Evolutionary conservation across 2,888 invertebrate genomes (phyloP).

Genomic region (Cosmopolites sordidus): DNA sequence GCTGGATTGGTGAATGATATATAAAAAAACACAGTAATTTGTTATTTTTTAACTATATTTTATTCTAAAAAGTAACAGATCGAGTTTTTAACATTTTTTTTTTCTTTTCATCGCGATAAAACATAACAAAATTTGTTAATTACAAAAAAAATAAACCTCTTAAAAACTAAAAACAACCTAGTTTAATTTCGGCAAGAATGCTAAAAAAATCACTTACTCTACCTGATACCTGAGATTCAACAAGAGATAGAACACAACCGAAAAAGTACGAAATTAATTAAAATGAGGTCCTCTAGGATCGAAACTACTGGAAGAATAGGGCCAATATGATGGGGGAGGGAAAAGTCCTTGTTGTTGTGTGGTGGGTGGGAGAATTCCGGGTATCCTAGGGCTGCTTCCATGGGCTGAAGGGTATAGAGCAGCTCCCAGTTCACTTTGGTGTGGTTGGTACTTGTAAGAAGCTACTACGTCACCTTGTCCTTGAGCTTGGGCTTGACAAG

Average conservation of each 20-base stretch:
- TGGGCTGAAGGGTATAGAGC: slow-evolving; percentile 45
- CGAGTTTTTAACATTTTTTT: background rate
- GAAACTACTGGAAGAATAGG: slow-evolving; percentile 49
- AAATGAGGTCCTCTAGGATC: slow-evolving; percentile 45
- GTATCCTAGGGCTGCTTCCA: slow-evolving; percentile 46
- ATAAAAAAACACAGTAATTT: background rate
- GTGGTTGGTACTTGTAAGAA: slow-evolving; percentile 49
- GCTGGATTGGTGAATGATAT: slow-evolving; percentile 14
- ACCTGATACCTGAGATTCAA: too few relatives aligned
- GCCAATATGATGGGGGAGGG: slow-evolving; percentile 55
- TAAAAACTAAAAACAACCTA: too few relatives aligned
- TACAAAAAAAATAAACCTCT: too few relatives aligned
- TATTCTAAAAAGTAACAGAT: background rate
- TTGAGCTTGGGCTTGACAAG: slow-evolving; percentile 77
- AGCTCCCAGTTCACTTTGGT: slow-evolving; percentile 48
- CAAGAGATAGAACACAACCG: too few relatives aligned
- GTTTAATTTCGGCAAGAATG: too few relatives aligned
- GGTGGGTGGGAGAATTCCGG: slow-evolving; percentile 42
- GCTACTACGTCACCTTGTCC: slow-evolving; percentile 50
- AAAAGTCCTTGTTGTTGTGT: slow-evolving; percentile 46
- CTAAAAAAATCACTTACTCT: too few relatives aligned
- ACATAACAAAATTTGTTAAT: too few relatives aligned
- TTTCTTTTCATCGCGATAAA: too few relatives aligned
- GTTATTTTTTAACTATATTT: slow-evolving; percentile 1
- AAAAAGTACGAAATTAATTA: slow-evolving; percentile 34